Evolutionary conservation across 2,113 vertebrate genomes (phyloP).

Genomic region (Petromus typicus): DNA sequence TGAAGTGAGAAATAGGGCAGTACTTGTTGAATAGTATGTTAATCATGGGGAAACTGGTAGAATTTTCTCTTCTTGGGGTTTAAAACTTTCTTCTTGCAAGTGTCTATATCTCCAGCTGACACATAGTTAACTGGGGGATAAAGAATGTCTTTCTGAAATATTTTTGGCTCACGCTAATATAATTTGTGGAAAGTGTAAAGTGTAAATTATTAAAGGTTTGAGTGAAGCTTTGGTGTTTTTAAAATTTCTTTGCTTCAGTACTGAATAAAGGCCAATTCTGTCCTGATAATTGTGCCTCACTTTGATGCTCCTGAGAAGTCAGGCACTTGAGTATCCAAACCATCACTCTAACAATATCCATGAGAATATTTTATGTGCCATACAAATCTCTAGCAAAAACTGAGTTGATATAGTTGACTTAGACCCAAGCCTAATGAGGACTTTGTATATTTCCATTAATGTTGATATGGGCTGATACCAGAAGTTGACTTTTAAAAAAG

Average conservation of each 20-base stretch:
- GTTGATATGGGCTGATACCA: neutral
- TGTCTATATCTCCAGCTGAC: neutral
- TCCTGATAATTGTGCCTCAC: neutral
- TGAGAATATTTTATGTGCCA: neutral
- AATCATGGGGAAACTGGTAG: slow-evolving; percentile 49
- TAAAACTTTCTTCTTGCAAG: slow-evolving; percentile 6
- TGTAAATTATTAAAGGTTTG: slow-evolving; percentile 1
- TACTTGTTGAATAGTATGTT: slow-evolving; percentile 52
- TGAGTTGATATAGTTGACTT: neutral
- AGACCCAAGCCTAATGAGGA: neutral
- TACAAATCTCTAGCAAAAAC: neutral
- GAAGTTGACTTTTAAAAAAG: neutral
- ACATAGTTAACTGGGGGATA: neutral
- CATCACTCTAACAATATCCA: neutral
- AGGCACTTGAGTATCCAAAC: neutral
- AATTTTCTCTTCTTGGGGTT: slow-evolving; percentile 3
- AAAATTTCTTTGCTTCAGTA: neutral
- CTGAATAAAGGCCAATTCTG: neutral
- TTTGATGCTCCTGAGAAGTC: neutral
- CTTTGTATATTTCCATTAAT: neutral
- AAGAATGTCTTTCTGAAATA: neutral
- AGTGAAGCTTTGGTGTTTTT: neutral
- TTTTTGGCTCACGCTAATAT: neutral
- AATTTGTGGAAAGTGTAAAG: neutral
- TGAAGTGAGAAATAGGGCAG: slow-evolving; percentile 61